Evolutionary conservation across 1,140 invertebrate species (phyloP).

Genomic region (Hydropsyche tenuis): DNA sequence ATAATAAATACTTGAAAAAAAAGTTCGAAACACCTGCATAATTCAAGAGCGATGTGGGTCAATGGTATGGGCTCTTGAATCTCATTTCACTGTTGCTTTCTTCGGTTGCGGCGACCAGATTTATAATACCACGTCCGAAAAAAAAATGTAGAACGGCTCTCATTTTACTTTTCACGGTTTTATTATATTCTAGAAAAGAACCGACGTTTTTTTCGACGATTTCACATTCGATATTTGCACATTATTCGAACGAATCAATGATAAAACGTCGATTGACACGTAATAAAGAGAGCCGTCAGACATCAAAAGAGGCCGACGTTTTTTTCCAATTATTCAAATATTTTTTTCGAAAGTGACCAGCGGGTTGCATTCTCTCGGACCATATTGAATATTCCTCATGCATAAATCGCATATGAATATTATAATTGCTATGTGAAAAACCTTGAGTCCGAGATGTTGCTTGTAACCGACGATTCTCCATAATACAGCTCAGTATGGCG

Average conservation of each 20-base stretch:
- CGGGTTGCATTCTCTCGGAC: no score
- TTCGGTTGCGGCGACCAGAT: constrained; percentile 13
- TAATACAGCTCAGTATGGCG: constrained; percentile 5
- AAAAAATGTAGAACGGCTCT: constrained; percentile 17
- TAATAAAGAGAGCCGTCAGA: no score
- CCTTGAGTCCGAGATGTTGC: constrained; percentile 9
- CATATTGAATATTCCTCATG: no score
- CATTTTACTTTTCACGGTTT: constrained; percentile 34
- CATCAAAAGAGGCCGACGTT: no score
- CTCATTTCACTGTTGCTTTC: constrained; percentile 38
- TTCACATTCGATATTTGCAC: constrained; percentile 1
- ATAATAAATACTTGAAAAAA: background rate
- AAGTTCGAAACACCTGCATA: constrained; percentile 8
- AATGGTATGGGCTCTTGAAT: constrained; percentile 1
- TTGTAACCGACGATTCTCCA: background rate
- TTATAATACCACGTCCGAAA: background rate
- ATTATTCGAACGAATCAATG: no score
- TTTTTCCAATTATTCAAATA: no score
- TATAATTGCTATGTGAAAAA: constrained; percentile 5
- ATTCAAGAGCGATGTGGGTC: constrained; percentile 15
- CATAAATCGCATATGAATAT: no score
- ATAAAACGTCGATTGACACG: no score
- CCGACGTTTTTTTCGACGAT: background rate
- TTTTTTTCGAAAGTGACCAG: no score
- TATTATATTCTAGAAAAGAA: constrained; percentile 11